Conservation (phyloP, 2,888 invertebrate species). For the Phasia obesa region DNA sequence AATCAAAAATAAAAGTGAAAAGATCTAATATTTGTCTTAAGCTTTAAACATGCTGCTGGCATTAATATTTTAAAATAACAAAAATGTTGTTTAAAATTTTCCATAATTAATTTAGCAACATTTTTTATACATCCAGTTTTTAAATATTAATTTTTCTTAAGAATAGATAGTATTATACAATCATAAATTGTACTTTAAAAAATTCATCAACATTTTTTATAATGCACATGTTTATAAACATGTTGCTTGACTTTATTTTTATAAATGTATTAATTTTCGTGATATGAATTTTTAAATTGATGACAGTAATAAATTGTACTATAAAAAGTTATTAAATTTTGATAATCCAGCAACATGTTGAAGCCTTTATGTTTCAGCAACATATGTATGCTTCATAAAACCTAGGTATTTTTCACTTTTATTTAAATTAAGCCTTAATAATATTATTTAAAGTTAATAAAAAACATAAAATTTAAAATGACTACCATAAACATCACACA, state of each 20-base stretch:
- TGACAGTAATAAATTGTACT: too few relatives aligned
- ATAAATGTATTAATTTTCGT: too few relatives aligned
- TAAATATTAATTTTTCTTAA: too few relatives aligned
- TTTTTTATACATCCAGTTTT: too few relatives aligned
- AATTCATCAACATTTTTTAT: not conserved
- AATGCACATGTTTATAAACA: not conserved
- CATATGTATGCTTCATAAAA: not conserved
- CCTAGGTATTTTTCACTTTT: not conserved
- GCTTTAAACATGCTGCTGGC: slow-evolving; percentile 27
- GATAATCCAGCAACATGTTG: slow-evolving; percentile 9
- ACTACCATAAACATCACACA: slow-evolving; percentile 66
- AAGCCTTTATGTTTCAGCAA: not conserved
- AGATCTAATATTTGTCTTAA: not conserved
- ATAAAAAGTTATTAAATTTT: too few relatives aligned
- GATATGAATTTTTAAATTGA: too few relatives aligned
- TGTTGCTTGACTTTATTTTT: not conserved
- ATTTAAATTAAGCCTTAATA: not conserved
- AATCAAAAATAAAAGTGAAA: slow-evolving; percentile 23
- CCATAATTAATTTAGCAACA: too few relatives aligned
- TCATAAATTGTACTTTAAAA: too few relatives aligned
- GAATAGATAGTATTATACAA: too few relatives aligned
- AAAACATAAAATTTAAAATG: slow-evolving; percentile 49
- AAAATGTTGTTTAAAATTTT: too few relatives aligned
- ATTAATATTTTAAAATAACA: too few relatives aligned
- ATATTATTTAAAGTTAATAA: slow-evolving; percentile 19